A percentile compares a stretch with the other conserved stretches of the same genome.
phyloP scores from a whole-genome alignment of 2,797 vertebrate genomes.

The Octomys mimax region DNA sequence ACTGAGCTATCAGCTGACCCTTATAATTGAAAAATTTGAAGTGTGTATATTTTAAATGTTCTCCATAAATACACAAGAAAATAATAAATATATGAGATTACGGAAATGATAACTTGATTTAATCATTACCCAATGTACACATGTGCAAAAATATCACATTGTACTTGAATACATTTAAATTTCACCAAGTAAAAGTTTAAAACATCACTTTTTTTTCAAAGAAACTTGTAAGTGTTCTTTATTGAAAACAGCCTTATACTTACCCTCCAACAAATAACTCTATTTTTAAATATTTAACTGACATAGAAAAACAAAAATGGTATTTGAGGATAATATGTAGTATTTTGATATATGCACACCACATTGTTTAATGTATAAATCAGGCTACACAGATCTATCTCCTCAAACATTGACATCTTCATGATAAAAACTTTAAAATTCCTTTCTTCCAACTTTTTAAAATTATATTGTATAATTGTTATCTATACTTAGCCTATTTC shows the following conservation, averaged over 20 bases:
- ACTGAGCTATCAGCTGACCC: no score
- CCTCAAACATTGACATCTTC: not conserved
- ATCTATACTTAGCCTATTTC: not conserved
- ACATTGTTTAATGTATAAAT: not conserved
- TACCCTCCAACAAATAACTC: not conserved
- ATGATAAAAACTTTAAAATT: not conserved
- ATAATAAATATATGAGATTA: not conserved
- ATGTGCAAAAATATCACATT: no score
- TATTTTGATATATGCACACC: not conserved
- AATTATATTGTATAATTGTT: not conserved
- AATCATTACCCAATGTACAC: not conserved
- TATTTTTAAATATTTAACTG: not conserved
- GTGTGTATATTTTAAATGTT: not conserved
- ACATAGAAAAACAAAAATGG: not conserved
- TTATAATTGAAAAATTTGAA: not conserved
- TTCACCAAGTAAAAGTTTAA: no score
- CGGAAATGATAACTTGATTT: not conserved
- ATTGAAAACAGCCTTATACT: not conserved
- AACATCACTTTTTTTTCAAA: not conserved
- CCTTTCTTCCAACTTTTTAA: not conserved
- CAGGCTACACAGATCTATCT: not conserved
- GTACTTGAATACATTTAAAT: no score
- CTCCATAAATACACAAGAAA: not conserved
- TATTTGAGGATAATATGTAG: not conserved
- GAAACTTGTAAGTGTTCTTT: not conserved